Evolutionary conservation across 1,140 invertebrate genomes (phyloP).

Genomic region (Pseudomyrmex cubaensis): DNA sequence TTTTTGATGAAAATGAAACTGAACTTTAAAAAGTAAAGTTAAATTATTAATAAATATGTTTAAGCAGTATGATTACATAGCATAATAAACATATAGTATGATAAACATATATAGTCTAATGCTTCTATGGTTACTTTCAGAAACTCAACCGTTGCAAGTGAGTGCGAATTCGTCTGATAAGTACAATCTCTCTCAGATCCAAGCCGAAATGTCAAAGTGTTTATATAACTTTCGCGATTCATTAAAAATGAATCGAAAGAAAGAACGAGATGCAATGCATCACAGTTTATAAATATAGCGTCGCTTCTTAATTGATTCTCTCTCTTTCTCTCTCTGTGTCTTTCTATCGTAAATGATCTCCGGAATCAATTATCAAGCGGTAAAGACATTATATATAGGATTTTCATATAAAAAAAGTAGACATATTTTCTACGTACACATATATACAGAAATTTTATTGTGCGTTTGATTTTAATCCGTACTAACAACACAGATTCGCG

Average conservation of each 20-base stretch:
- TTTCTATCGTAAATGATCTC: slow-evolving; percentile 21
- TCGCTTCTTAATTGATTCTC: slow-evolving; percentile 21
- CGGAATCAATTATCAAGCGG: slow-evolving; percentile 7
- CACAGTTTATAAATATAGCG: slow-evolving; percentile 60
- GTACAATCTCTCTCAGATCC: slow-evolving; percentile 42
- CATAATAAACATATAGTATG: no score
- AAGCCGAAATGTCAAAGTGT: slow-evolving; percentile 15
- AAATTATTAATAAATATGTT: no score
- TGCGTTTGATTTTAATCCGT: no score
- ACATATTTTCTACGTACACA: no score
- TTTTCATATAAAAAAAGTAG: slow-evolving; percentile 23
- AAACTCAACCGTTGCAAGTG: slow-evolving; percentile 1
- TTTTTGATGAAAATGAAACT: no score
- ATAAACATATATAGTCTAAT: no score
- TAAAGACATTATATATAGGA: background rate
- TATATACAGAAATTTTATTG: no score
- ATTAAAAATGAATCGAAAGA: background rate
- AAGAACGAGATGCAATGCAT: slow-evolving; percentile 56
- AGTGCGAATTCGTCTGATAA: slow-evolving; percentile 42
- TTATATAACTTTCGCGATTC: slow-evolving; percentile 40
- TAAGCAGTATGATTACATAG: no score
- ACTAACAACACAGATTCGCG: no score
- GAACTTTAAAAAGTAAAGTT: no score
- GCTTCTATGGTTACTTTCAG: no score
- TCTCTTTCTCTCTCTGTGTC: no score